Conservation (phyloP, 2,888 invertebrate genomes). For the Omphaloscelis lunosa region DNA sequence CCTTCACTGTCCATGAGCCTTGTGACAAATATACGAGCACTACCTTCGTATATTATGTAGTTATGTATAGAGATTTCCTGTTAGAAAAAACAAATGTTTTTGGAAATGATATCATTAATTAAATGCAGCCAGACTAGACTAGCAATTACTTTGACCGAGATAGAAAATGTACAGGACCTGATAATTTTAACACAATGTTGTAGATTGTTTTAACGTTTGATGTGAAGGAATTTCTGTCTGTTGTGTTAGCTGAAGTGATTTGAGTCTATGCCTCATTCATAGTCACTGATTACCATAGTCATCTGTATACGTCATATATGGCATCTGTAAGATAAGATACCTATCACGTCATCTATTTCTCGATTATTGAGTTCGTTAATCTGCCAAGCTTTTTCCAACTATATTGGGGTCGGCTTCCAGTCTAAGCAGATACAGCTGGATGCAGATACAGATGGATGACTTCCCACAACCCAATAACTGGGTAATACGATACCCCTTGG, state of each 20-base stretch:
- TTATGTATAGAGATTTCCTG: constrained; percentile 27
- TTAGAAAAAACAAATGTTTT: constrained; percentile 24
- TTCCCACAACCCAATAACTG: no score
- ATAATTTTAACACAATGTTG: not conserved
- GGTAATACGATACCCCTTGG: no score
- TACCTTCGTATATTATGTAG: constrained; percentile 22
- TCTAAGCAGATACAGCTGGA: no score
- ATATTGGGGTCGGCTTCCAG: no score
- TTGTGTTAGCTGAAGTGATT: not conserved
- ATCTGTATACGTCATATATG: not conserved
- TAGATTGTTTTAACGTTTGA: constrained; percentile 12
- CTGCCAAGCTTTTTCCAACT: no score
- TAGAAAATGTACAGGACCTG: not conserved
- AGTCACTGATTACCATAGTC: not conserved
- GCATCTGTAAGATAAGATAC: not conserved
- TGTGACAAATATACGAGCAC: constrained; percentile 38
- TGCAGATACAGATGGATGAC: no score
- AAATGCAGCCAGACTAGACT: constrained; percentile 13
- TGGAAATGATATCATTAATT: constrained; percentile 46
- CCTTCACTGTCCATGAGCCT: constrained; percentile 35
- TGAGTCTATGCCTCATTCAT: not conserved
- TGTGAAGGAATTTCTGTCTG: not conserved
- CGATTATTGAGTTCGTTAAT: no score
- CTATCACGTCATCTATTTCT: not conserved
- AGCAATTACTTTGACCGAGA: constrained; percentile 13